Base-by-base conservation (phyloP, 1,140 invertebrate genomes). In the Solen grandis region DNA sequence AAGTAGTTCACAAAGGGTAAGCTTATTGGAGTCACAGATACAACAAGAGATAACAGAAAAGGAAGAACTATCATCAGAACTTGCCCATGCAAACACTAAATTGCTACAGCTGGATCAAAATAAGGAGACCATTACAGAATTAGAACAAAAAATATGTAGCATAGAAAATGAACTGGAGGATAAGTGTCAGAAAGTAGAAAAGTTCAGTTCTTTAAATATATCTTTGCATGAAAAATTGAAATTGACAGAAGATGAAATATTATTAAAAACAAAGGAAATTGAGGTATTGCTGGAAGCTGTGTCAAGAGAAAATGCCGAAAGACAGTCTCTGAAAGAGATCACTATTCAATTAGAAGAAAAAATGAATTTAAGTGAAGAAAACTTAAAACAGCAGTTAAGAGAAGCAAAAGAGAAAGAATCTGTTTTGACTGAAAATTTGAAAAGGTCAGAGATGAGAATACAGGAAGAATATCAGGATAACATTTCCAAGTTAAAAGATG, bases 41-140 rank as follows among this genome's bases (percentile, higher is more conserved):
- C 27, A 62, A 38, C 35, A 59, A 41, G 84, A 85, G 46, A 80
- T 50, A 54, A 35, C 52, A 16, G 85, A 85, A 46, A 89, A 89
- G 57, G 88, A 88, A 55, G 86, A 79, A 10, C 73, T 89, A 22
- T 84, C 86, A n/a, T 68, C 76, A 29, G 88, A 90, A 66, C 78
- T 90, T 36, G 76, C 84, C 63, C 79, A 85, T 46, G 87, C 87
- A n/a, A 90, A 90, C 55, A 90, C 88, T 0, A 86, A 87, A 50
- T 75, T 90, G 2, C 66, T 88, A 19, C 88, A 90, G 52, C 50
- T 90, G 13, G 81, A 90, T 52, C 87, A 88, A 65, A 84, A 72
- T 27, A 82, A 83, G 62, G 81, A 83, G 16, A 88, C 87, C 19
- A 86, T 89, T 25, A 55, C 83, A 52, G 87, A 90, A 63, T 69